Percentiles rank a stretch among this genome's conserved stretches.
These are phyloP conservation scores for Eugnorisma glareosa DNA, from an alignment of 2,888 invertebrate genomes.

Conservation along the genomic window DNA sequence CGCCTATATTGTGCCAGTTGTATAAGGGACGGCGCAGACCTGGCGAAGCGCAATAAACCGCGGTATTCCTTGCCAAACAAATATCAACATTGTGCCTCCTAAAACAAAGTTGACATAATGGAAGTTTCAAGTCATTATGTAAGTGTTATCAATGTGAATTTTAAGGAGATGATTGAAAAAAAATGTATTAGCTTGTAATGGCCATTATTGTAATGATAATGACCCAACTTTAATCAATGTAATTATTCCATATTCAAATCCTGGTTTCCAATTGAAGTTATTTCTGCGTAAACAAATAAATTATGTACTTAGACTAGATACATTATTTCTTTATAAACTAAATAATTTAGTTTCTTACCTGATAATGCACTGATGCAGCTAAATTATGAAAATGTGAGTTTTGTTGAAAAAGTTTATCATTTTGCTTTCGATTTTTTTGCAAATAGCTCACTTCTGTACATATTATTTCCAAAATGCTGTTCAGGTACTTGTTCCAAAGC, in stretches of 20 bases:
- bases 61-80: neutral
- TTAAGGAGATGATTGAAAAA: neutral
- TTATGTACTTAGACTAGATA: neutral
- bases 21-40: neutral
- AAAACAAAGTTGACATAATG: neutral
- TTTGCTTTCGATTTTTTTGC: conserved; percentile 79
- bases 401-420: conserved; percentile 70
- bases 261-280: neutral
- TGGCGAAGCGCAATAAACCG: neutral
- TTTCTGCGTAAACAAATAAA: neutral
- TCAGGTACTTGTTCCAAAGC: conserved; percentile 81
- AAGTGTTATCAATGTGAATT: neutral
- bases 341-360: conserved; percentile 72
- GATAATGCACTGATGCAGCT: conserved; percentile 82
- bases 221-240: neutral
- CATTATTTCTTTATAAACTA: neutral
- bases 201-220: neutral
- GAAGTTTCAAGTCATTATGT: neutral
- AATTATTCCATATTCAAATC: neutral
- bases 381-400: conserved; percentile 76
- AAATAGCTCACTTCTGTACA: conserved; percentile 79
- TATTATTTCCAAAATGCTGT: conserved; percentile 82
- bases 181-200: neutral
- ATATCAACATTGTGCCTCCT: neutral
- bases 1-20: no score